Percentiles rank a stretch among this genome's conserved stretches.
Conservation (phyloP, 2,113 vertebrate species). For the Riparia riparia region DNA sequence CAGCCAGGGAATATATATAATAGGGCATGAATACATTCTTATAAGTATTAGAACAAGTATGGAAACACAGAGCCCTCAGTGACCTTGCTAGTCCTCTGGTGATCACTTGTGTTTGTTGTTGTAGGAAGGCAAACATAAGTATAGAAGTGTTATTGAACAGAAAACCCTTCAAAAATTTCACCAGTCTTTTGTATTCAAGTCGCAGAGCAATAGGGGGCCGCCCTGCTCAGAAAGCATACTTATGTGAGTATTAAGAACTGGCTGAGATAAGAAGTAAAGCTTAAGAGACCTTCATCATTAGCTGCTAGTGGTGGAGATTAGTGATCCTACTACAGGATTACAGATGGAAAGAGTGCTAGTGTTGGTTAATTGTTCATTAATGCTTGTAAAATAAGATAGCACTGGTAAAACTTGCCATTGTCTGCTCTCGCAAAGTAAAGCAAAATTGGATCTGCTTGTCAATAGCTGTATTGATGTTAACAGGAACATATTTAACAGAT, state of each 20-base stretch:
- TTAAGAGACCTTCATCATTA: constrained; percentile 91
- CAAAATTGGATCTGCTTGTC: constrained; percentile 75
- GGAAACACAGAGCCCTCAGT: constrained; percentile 79
- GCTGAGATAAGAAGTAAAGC: constrained; percentile 86
- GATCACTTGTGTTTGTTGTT: constrained; percentile 83
- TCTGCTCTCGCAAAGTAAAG: constrained; percentile 72
- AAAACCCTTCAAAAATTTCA: constrained; percentile 85
- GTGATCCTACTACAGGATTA: constrained; percentile 86
- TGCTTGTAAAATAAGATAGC: constrained; percentile 84
- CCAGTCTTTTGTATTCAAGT: constrained; percentile 83
- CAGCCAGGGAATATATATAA: constrained; percentile 72
- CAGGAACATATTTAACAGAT: constrained; percentile 67
- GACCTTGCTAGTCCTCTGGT: constrained; percentile 79
- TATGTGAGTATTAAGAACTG: constrained; percentile 88
- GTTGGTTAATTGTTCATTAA: constrained; percentile 90
- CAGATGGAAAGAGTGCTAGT: constrained; percentile 83
- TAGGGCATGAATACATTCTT: constrained; percentile 84
- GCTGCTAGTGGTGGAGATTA: constrained; percentile 88
- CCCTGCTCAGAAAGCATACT: constrained; percentile 82
- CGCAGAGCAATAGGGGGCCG: constrained; percentile 79
- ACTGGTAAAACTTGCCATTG: constrained; percentile 79
- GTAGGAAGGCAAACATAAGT: constrained; percentile 84
- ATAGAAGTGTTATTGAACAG: constrained; percentile 84
- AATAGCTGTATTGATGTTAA: constrained; percentile 70
- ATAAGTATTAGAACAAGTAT: constrained; percentile 82